Conservation (phyloP, 1,140 invertebrate species). For the Neodiprion pinetum region DNA sequence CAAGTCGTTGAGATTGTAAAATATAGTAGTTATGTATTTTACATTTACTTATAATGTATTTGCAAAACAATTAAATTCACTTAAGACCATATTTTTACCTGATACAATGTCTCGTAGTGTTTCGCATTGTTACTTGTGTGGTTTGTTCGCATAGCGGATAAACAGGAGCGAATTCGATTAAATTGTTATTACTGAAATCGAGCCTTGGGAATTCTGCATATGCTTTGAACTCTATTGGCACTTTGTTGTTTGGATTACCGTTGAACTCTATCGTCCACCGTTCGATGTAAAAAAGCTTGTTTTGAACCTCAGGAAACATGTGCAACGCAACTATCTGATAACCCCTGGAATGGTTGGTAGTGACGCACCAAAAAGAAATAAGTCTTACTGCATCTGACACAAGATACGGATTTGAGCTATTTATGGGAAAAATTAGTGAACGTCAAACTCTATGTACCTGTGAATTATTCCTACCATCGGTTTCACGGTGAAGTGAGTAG, state of each 20-base stretch:
- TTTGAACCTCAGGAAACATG: conserved; percentile 37
- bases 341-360: conserved; percentile 26
- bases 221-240: conserved; percentile 45
- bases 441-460: conserved; percentile 27
- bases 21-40: conserved; percentile 14
- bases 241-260: conserved; percentile 36
- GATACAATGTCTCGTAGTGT: conserved; percentile 43
- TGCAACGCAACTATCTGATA: conserved; percentile 43
- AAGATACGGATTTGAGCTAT: neutral
- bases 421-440: neutral
- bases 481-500: conserved; percentile 43
- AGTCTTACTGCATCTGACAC: too few species aligned
- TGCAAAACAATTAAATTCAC: too few species aligned
- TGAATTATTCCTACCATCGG: conserved; percentile 46
- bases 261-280: conserved; percentile 46
- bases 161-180: conserved; percentile 35
- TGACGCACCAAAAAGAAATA: neutral
- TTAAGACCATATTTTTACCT: conserved; percentile 29
- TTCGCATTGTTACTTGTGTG: conserved; percentile 36
- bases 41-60: too few species aligned
- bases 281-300: conserved; percentile 41
- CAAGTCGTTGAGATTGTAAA: conserved; percentile 15
- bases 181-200: conserved; percentile 30
- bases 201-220: conserved; percentile 41
- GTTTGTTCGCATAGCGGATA: conserved; percentile 33